These are phyloP conservation scores for Xylocopa sonorina DNA, from an alignment of 1,140 invertebrate species.

Conservation along the genomic window DNA sequence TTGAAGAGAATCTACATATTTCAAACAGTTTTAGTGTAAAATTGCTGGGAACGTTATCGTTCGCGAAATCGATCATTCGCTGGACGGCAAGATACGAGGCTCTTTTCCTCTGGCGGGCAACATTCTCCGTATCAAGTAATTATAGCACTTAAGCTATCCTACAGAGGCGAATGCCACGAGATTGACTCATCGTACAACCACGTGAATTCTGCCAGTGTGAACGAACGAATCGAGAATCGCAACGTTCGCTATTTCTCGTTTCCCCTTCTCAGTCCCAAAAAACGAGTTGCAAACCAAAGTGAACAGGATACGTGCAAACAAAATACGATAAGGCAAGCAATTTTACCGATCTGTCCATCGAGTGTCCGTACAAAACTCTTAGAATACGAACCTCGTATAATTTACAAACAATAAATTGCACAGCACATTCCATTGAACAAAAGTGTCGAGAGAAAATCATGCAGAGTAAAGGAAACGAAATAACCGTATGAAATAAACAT, in stretches of 20 bases:
- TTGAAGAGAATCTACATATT: too few relatives aligned
- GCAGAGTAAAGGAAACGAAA: too few relatives aligned
- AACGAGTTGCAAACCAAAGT: too few relatives aligned
- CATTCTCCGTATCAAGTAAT: slow-evolving; percentile 57
- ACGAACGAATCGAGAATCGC: not conserved
- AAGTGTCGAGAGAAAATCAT: not conserved
- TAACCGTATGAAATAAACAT: too few relatives aligned
- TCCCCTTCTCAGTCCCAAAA: too few relatives aligned
- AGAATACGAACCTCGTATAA: not conserved
- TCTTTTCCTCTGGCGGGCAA: slow-evolving; percentile 17
- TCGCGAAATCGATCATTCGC: not conserved
- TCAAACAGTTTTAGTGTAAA: too few relatives aligned
- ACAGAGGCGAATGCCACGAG: slow-evolving; percentile 37
- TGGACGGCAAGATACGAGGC: not conserved
- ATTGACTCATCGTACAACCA: slow-evolving; percentile 54
- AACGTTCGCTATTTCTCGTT: too few relatives aligned
- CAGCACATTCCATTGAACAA: not conserved
- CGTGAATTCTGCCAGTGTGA: slow-evolving; percentile 16
- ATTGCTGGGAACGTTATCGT: not conserved
- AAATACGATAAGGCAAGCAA: not conserved
- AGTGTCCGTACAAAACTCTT: slow-evolving; percentile 4
- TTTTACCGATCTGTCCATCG: not conserved
- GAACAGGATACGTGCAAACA: not conserved
- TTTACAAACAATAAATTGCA: not conserved
- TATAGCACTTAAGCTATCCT: slow-evolving; percentile 65